Percentiles rank a stretch among this genome's conserved stretches.
Evolutionary conservation across 2,113 vertebrate genomes (phyloP).

Genomic region (Lonchura striata): DNA sequence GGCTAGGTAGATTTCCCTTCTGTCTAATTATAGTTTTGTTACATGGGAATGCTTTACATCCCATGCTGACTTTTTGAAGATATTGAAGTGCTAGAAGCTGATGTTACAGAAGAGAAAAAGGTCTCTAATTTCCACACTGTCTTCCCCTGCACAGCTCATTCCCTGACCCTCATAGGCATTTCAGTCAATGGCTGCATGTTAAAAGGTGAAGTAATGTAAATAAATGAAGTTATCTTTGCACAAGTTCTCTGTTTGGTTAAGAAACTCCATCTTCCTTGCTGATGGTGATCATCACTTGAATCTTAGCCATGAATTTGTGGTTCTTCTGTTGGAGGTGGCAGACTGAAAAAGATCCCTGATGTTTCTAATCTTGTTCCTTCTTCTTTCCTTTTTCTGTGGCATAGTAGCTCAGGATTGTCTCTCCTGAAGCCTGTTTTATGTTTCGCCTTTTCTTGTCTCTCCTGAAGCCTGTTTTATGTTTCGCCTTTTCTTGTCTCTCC

Average conservation of each 20-base stretch:
- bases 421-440: not conserved
- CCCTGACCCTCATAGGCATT: not conserved
- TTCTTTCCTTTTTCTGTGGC: not conserved
- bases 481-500: not conserved
- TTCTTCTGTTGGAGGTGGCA: not conserved
- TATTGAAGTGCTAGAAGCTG: not conserved
- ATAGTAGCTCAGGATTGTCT: not conserved
- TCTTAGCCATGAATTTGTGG: not conserved
- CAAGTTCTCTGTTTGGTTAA: not conserved
- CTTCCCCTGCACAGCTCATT: not conserved
- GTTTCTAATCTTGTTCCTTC: not conserved
- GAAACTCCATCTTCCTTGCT: not conserved
- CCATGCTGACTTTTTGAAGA: not conserved
- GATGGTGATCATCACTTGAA: not conserved
- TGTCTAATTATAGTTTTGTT: not conserved
- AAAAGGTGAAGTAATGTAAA: not conserved
- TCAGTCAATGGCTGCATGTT: not conserved
- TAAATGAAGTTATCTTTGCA: not conserved
- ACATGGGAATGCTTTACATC: not conserved
- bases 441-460: not conserved
- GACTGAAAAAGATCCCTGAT: not conserved
- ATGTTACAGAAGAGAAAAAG: not conserved
- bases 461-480: not conserved
- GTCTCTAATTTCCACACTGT: accelerated
- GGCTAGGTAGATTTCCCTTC: not conserved